phyloP scores from a whole-genome alignment of 30 jellyfish, hydroid and myxozoan genomes.

The Nemopilema nomurai region DNA sequence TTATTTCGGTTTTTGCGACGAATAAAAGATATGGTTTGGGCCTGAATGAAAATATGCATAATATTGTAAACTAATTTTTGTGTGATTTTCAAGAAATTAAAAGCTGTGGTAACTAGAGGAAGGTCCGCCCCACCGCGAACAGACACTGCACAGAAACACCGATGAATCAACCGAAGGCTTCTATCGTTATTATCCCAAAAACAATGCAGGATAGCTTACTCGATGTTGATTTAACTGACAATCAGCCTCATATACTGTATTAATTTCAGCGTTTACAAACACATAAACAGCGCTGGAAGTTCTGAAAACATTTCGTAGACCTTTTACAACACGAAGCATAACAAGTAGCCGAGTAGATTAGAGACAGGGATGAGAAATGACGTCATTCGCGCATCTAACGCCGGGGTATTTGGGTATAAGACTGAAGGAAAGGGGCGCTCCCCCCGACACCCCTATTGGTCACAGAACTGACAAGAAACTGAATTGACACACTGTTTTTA shows the following conservation, averaged over 20 bases:
- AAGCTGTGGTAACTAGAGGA: not conserved
- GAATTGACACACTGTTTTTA: too few species aligned
- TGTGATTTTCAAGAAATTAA: not conserved
- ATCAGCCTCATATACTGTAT: not conserved
- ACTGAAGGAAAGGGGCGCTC: too few species aligned
- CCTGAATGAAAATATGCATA: not conserved
- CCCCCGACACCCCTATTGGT: too few species aligned
- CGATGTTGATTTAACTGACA: not conserved
- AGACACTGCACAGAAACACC: not conserved
- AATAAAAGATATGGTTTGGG: not conserved
- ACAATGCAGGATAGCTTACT: not conserved
- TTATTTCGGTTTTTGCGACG: not conserved
- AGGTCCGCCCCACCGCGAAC: not conserved
- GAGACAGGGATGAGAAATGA: too few species aligned
- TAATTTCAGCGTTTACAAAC: not conserved
- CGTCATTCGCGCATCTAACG: too few species aligned
- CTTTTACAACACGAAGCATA: too few species aligned
- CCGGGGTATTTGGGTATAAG: too few species aligned
- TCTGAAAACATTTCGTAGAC: not conserved
- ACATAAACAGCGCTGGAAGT: not conserved
- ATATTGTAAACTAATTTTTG: not conserved
- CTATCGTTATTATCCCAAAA: not conserved
- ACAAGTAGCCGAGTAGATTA: too few species aligned
- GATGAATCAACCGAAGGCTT: not conserved
- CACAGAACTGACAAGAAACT: too few species aligned